Conservation (phyloP, 2,888 invertebrate genomes). For the Zygaena filipendulae region DNA sequence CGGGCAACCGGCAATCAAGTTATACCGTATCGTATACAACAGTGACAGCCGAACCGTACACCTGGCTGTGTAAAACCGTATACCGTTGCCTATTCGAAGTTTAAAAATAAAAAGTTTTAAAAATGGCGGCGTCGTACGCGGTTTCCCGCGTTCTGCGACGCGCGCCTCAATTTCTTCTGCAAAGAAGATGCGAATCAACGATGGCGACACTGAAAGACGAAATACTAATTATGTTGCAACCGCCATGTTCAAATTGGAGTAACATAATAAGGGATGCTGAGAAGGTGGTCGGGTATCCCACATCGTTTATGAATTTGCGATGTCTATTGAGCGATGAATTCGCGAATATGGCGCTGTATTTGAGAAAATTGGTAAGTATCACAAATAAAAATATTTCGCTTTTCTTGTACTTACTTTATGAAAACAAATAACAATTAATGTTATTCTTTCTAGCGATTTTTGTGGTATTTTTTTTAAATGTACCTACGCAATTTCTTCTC, state of each 20-base stretch:
- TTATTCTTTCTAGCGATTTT: too few relatives aligned
- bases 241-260: constrained; percentile 60
- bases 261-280: constrained; percentile 57
- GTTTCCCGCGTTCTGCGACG: constrained; percentile 47
- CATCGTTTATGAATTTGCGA: constrained; percentile 68
- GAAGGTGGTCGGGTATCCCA: constrained; percentile 67
- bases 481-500: too few relatives aligned
- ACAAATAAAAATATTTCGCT: constrained; percentile 1
- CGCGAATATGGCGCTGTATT: constrained; percentile 65
- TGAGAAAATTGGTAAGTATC: constrained; percentile 59
- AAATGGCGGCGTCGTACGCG: constrained; percentile 41
- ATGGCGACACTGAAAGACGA: constrained; percentile 59
- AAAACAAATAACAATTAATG: too few relatives aligned
- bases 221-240: constrained; percentile 46
- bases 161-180: constrained; percentile 43
- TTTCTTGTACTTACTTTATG: background rate
- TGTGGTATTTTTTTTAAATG: too few relatives aligned
- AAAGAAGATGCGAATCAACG: constrained; percentile 54
- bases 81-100: too few relatives aligned
- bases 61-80: too few relatives aligned
- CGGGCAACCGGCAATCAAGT: too few relatives aligned
- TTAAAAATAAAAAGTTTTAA: too few relatives aligned
- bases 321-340: constrained; percentile 72
- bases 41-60: too few relatives aligned
- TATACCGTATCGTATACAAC: too few relatives aligned